Percentiles rank a stretch among this genome's conserved stretches.
Evolutionary conservation across 2,113 vertebrate genomes (phyloP).

Genomic region (Gallinago jamesoni): DNA sequence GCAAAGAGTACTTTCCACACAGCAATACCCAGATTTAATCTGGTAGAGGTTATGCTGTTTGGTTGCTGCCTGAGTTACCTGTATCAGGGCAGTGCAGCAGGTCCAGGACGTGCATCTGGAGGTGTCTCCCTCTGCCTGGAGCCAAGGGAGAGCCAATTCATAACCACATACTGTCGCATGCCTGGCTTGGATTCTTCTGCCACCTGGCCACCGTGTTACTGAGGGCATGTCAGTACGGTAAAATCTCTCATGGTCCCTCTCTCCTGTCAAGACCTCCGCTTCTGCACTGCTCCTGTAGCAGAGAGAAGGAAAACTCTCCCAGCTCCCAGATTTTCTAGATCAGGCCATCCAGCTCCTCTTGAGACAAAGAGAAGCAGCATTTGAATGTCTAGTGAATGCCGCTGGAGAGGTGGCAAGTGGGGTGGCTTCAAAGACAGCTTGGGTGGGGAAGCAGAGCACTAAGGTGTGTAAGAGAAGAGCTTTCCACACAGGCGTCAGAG

Average conservation of each 20-base stretch:
- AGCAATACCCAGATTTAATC: background rate
- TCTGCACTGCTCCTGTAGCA: background rate
- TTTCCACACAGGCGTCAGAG: background rate
- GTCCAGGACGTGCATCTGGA: rapidly evolving
- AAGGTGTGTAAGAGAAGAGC: rapidly evolving
- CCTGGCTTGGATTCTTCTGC: background rate
- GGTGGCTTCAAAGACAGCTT: background rate
- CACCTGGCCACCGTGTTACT: rapidly evolving
- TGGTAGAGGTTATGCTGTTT: rapidly evolving
- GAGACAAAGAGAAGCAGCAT: background rate
- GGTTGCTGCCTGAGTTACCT: background rate
- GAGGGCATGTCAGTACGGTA: background rate
- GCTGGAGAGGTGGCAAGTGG: background rate
- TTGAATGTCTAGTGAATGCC: background rate
- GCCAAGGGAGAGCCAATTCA: background rate
- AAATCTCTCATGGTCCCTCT: background rate
- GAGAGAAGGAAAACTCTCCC: background rate
- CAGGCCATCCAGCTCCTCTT: background rate
- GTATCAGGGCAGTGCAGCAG: background rate
- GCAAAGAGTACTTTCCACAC: rapidly evolving
- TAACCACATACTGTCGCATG: background rate
- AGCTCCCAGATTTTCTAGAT: background rate
- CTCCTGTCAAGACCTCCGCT: background rate
- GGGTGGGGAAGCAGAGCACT: background rate
- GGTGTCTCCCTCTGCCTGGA: background rate